Conservation (phyloP, 2,113 vertebrate species). For the Oryzias melastigma region DNA sequence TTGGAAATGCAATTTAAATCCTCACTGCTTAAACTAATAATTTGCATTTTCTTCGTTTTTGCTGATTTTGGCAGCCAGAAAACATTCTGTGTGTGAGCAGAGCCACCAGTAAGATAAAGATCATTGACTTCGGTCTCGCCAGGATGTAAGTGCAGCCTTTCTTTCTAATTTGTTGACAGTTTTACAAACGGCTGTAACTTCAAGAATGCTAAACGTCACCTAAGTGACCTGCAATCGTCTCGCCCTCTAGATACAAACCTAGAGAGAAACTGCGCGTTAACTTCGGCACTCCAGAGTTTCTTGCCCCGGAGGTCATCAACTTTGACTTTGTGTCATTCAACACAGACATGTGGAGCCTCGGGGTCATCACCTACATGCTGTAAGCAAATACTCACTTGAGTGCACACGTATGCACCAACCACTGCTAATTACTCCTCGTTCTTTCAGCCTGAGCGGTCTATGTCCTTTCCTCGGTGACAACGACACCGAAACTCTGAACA, state of each 20-base stretch:
- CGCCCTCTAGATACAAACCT: slow-evolving; percentile 86
- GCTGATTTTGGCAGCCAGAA: slow-evolving; percentile 68
- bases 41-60: neutral
- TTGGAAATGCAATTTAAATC: neutral
- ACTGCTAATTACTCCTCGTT: neutral
- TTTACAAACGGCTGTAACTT: neutral
- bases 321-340: slow-evolving; percentile 96
- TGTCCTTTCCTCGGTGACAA: slow-evolving; percentile 96
- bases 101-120: slow-evolving; percentile 79
- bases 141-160: slow-evolving; percentile 64
- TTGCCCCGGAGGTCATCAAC: slow-evolving; percentile 94
- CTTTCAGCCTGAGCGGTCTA: slow-evolving; percentile 88
- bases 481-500: slow-evolving; percentile 91
- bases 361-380: slow-evolving; percentile 97
- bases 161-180: neutral
- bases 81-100: slow-evolving; percentile 81
- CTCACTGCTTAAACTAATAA: neutral
- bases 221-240: neutral
- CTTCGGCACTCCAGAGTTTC: slow-evolving; percentile 96
- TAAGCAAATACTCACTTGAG: slow-evolving; percentile 72
- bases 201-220: neutral
- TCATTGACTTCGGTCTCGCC: slow-evolving; percentile 81
- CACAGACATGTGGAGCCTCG: slow-evolving; percentile 98
- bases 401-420: neutral
- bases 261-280: slow-evolving; percentile 93